A percentile compares a stretch with the other conserved stretches of the same genome.
Evolutionary conservation across 2,113 vertebrate species (phyloP).

Genomic region (Brienomyrus longianalis): DNA sequence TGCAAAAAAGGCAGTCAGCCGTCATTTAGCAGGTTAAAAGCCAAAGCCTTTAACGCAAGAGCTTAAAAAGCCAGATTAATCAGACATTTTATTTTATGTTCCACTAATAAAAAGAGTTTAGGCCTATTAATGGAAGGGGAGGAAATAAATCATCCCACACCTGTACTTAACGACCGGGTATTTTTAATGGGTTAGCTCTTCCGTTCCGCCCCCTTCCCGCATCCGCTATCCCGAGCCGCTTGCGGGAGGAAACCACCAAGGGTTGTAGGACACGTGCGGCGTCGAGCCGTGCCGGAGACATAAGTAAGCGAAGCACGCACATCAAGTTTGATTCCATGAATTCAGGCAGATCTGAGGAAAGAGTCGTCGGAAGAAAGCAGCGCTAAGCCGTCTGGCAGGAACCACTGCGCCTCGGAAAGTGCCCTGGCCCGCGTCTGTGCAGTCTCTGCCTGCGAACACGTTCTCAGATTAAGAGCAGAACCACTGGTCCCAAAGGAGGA

Average conservation of each 20-base stretch:
- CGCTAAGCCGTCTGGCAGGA: not conserved
- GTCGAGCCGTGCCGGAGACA: not conserved
- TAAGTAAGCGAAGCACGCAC: not conserved
- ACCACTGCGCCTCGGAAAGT: not conserved
- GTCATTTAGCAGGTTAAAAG: not conserved
- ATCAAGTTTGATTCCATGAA: not conserved
- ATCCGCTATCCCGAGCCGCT: not conserved
- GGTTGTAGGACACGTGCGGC: not conserved
- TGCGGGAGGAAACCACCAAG: not conserved
- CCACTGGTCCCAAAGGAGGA: slow-evolving; percentile 45
- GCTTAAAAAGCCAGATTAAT: slow-evolving; percentile 1
- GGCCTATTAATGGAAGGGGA: slow-evolving; percentile 13
- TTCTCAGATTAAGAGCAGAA: slow-evolving; percentile 51
- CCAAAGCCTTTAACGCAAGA: not conserved
- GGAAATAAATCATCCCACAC: slow-evolving; percentile 20
- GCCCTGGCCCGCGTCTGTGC: not conserved
- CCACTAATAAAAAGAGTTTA: not conserved
- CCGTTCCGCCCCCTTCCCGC: not conserved
- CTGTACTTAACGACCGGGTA: not conserved
- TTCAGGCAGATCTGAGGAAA: not conserved
- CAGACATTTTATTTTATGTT: not conserved
- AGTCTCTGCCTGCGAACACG: not conserved
- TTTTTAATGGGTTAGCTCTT: not conserved
- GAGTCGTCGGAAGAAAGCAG: not conserved
- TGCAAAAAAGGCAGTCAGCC: not conserved